Percentiles rank a stretch among this genome's conserved stretches.
These are phyloP conservation scores for Achatina immaculata DNA, from an alignment of 1,140 invertebrate species.

Conservation along the genomic window DNA sequence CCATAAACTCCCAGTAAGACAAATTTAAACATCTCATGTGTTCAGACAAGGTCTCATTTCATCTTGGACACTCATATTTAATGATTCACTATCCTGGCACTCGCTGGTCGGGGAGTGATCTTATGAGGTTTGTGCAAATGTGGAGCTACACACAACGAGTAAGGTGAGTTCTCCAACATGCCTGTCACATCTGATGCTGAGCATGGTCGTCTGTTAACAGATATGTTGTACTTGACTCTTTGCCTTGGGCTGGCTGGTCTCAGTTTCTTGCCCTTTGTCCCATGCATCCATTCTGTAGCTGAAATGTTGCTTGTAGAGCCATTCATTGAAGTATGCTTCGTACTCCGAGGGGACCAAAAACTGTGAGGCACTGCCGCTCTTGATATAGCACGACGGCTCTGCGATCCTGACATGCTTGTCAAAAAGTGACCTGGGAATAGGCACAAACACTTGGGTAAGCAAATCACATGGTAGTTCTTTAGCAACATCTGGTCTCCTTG, in stretches of 20 bases:
- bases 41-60: too few relatives aligned
- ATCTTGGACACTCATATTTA: too few relatives aligned
- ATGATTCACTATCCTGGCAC: conserved; percentile 45
- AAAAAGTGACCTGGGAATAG: not conserved
- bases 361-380: not conserved
- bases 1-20: too few relatives aligned
- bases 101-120: conserved; percentile 38
- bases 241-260: conserved; percentile 41
- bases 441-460: too few relatives aligned
- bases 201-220: conserved; percentile 61
- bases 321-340: conserved; percentile 40
- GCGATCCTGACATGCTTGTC: not conserved
- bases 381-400: not conserved
- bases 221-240: conserved; percentile 47
- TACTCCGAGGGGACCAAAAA: conserved; percentile 8
- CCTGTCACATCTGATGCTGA: conserved; percentile 55
- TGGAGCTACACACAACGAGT: conserved; percentile 57
- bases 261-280: conserved; percentile 39
- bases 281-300: conserved; percentile 49
- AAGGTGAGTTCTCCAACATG: conserved; percentile 60
- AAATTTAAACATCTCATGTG: too few relatives aligned
- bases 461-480: too few relatives aligned
- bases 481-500: too few relatives aligned
- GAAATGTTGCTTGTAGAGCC: conserved; percentile 42
- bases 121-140: conserved; percentile 34